Percentiles rank a stretch among this genome's conserved stretches.
Evolutionary conservation across 2,888 invertebrate genomes (phyloP).

Genomic region (Drosophila eohydei): DNA sequence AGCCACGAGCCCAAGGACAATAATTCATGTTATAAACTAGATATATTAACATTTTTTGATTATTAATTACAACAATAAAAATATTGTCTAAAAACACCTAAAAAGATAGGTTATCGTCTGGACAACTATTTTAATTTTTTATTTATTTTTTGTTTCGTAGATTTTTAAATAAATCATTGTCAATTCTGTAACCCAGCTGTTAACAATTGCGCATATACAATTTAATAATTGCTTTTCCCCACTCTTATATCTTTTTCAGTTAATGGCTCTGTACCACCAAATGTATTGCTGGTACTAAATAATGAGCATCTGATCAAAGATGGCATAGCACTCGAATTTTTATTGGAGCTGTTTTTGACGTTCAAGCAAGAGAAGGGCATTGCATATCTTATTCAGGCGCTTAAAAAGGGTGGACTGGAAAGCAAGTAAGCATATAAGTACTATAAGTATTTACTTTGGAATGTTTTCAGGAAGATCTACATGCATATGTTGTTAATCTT

Average conservation of each 20-base stretch:
- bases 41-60: not conserved
- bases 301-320: constrained; percentile 97
- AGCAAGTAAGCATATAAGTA: constrained; percentile 86
- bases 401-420: constrained; percentile 94
- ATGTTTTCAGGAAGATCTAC: constrained; percentile 75
- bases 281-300: constrained; percentile 93
- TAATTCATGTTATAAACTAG: not conserved
- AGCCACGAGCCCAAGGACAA: constrained; percentile 83
- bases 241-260: constrained; percentile 84
- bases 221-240: not conserved
- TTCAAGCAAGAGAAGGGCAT: constrained; percentile 96
- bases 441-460: constrained; percentile 24
- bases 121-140: too few species aligned
- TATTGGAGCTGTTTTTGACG: constrained; percentile 95
- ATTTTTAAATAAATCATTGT: too few species aligned
- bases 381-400: constrained; percentile 92
- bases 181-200: not conserved
- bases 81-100: too few species aligned
- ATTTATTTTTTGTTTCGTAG: too few species aligned
- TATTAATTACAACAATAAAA: not conserved
- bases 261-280: constrained; percentile 95
- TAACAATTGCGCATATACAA: not conserved
- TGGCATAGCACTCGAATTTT: constrained; percentile 97
- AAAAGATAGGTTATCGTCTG: too few species aligned
- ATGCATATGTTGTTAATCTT: constrained; percentile 71